These are phyloP conservation scores for Xestia sexstrigata DNA, from an alignment of 2,888 invertebrate species.

Conservation along the genomic window DNA sequence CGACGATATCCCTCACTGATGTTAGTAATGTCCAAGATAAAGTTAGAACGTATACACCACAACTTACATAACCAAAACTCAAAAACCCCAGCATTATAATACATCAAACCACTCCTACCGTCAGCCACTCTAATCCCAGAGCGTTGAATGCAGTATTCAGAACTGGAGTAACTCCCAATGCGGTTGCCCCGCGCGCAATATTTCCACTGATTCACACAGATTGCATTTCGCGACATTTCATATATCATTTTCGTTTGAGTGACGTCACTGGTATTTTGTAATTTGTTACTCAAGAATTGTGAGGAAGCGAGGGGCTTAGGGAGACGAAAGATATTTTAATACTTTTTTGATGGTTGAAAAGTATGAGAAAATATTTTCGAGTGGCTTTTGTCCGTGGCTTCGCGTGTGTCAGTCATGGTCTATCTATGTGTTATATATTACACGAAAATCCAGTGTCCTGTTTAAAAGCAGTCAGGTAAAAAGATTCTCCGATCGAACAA, in stretches of 20 bases:
- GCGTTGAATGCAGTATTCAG: slow-evolving; percentile 52
- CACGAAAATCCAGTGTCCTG: not conserved
- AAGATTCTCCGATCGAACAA: too few species aligned
- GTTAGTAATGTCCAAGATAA: not conserved
- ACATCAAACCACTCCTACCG: not conserved
- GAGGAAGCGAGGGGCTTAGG: slow-evolving; percentile 23
- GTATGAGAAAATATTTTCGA: not conserved
- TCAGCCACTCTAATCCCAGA: slow-evolving; percentile 4
- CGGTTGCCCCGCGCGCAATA: slow-evolving; percentile 73
- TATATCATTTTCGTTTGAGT: slow-evolving; percentile 76
- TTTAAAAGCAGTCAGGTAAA: not conserved
- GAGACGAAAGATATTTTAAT: slow-evolving; percentile 20
- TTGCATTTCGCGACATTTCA: slow-evolving; percentile 81
- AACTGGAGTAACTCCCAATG: slow-evolving; percentile 53
- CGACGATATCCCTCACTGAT: not conserved
- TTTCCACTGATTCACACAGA: slow-evolving; percentile 80
- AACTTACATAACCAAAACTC: not conserved
- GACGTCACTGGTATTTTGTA: slow-evolving; percentile 69
- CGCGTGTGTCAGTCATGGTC: not conserved
- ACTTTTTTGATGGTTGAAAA: not conserved
- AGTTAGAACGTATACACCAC: not conserved
- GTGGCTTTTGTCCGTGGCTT: not conserved
- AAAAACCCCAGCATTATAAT: not conserved
- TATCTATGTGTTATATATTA: too few species aligned
- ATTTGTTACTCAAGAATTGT: slow-evolving; percentile 65